Conservation (phyloP, 2,113 vertebrate genomes). For the Martes martes region DNA sequence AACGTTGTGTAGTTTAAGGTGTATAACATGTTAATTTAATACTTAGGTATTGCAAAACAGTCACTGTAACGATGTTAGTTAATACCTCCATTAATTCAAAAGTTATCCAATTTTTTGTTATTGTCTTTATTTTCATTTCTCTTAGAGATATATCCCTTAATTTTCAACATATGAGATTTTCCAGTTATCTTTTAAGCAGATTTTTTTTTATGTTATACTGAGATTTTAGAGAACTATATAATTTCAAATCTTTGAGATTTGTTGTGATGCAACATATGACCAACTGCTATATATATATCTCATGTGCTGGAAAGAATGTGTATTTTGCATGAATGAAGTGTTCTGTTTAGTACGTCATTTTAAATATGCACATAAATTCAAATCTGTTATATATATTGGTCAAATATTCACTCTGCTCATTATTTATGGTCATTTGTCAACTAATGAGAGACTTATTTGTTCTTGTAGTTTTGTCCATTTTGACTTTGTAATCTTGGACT, state of each 20-base stretch:
- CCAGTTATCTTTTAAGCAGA: not conserved
- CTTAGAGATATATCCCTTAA: not conserved
- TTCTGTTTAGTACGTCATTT: not conserved
- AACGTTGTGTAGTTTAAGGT: not conserved
- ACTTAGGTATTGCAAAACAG: not conserved
- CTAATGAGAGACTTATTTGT: not conserved
- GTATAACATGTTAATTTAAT: not conserved
- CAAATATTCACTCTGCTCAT: not conserved
- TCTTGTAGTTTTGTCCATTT: not conserved
- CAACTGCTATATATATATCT: not conserved
- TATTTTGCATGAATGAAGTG: not conserved
- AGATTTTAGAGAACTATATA: not conserved
- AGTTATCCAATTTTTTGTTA: not conserved
- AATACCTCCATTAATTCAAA: not conserved
- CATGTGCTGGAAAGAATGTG: not conserved
- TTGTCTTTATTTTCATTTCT: not conserved
- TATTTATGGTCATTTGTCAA: not conserved
- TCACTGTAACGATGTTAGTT: not conserved
- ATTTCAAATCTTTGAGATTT: not conserved
- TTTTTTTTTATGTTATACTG: not conserved
- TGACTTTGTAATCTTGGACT: not conserved
- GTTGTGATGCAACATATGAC: not conserved
- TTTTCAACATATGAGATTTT: not conserved
- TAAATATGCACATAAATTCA: not conserved
- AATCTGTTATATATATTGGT: not conserved